These are phyloP conservation scores for Drosophila atripex DNA, from an alignment of 2,888 invertebrate species.

Conservation along the genomic window DNA sequence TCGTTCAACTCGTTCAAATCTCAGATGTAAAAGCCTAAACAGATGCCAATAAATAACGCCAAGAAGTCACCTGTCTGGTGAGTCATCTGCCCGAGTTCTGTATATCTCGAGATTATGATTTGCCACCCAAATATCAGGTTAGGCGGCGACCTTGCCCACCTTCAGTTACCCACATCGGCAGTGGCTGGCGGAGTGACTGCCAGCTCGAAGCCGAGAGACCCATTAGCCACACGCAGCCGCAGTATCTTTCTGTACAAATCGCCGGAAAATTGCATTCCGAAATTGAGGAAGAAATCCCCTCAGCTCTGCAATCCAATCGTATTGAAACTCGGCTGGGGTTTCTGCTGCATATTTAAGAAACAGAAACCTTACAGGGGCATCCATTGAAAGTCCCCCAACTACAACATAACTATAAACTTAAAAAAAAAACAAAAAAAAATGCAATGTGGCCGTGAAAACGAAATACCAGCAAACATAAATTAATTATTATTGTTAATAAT, in stretches of 20 bases:
- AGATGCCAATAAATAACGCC: constrained; percentile 1
- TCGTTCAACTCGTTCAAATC: constrained; percentile 58
- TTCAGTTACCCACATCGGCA: constrained; percentile 16
- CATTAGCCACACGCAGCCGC: constrained; percentile 44
- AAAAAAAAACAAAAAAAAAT: constrained; percentile 34
- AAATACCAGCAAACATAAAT: constrained; percentile 72
- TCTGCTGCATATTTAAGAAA: not conserved
- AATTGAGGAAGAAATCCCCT: constrained; percentile 10
- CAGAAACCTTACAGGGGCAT: constrained; percentile 3
- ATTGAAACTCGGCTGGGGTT: not conserved
- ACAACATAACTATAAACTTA: constrained; percentile 1
- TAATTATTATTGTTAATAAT: constrained; percentile 65
- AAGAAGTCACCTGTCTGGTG: not conserved
- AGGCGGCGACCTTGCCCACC: constrained; percentile 20
- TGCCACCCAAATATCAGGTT: not conserved
- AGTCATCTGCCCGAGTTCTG: not conserved
- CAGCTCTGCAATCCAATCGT: not conserved
- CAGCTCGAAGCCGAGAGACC: too few relatives aligned
- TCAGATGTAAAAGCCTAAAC: constrained; percentile 4
- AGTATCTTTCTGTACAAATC: not conserved
- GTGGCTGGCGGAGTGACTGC: too few relatives aligned
- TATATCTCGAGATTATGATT: constrained; percentile 2
- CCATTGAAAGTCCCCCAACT: constrained; percentile 8
- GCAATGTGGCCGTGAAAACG: constrained; percentile 74
- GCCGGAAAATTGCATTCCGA: constrained; percentile 9